Percentiles rank a stretch among this genome's conserved stretches.
Conservation (phyloP, 2,888 invertebrate genomes). For the Scelioninae gen. 2 region DNA sequence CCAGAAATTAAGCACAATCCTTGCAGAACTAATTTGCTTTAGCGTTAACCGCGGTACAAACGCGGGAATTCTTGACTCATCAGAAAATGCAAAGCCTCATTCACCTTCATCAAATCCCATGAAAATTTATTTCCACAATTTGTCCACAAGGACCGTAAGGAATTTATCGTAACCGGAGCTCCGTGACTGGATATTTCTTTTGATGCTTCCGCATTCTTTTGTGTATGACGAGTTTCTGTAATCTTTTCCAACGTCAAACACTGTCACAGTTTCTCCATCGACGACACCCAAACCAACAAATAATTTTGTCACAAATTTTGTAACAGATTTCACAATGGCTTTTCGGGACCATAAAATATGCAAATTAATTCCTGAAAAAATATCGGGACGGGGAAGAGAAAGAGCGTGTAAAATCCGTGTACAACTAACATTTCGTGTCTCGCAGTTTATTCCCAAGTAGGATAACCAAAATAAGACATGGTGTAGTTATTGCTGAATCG, state of each 20-base stretch:
- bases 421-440: too few relatives aligned
- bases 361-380: neutral
- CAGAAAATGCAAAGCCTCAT: constrained; percentile 51
- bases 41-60: constrained; percentile 54
- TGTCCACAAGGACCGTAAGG: constrained; percentile 69
- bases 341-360: neutral
- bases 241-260: constrained; percentile 26
- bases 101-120: constrained; percentile 47
- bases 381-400: too few relatives aligned
- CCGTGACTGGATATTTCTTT: constrained; percentile 55
- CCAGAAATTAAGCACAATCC: constrained; percentile 47
- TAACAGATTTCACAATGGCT: neutral
- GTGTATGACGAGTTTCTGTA: constrained; percentile 24
- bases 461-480: too few relatives aligned
- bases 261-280: constrained; percentile 20
- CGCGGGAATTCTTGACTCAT: constrained; percentile 53
- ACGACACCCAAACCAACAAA: neutral
- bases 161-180: constrained; percentile 67
- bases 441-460: too few relatives aligned
- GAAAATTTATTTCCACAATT: constrained; percentile 64
- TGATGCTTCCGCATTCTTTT: constrained; percentile 55
- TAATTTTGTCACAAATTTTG: neutral
- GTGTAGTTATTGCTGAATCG: too few relatives aligned
- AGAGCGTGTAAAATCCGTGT: too few relatives aligned
- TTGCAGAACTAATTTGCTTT: constrained; percentile 54